Evolutionary conservation across 2,797 vertebrate genomes (phyloP).

Genomic region (Notolabrus celidotus): DNA sequence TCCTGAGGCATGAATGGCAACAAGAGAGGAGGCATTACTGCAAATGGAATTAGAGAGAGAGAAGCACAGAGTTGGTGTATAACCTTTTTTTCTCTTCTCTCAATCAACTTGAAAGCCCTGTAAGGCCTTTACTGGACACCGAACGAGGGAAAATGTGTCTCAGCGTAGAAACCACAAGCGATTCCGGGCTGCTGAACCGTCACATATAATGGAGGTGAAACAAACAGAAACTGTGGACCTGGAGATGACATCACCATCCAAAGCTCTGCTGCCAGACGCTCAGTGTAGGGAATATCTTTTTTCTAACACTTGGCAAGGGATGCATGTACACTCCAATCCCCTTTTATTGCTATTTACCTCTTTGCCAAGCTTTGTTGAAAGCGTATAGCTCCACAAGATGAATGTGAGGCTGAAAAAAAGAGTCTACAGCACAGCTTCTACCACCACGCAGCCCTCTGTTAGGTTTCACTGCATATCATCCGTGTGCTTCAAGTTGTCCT

Average conservation of each 20-base stretch:
- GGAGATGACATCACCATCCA: conserved; percentile 77
- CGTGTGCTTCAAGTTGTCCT: conserved; percentile 32
- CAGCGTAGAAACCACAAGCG: conserved; percentile 53
- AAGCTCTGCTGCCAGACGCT: conserved; percentile 71
- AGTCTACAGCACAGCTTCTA: conserved; percentile 29
- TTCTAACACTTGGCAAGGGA: conserved; percentile 75
- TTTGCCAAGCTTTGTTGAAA: conserved; percentile 76
- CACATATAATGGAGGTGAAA: conserved; percentile 73
- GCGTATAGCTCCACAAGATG: conserved; percentile 75
- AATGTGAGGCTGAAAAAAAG: conserved; percentile 68
- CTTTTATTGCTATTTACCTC: conserved; percentile 79
- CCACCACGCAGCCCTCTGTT: conserved; percentile 40
- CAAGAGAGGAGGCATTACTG: conserved; percentile 26
- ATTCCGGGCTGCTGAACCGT: conserved; percentile 67
- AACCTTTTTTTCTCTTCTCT: conserved; percentile 1
- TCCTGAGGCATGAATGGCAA: conserved; percentile 11
- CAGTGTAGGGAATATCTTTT: conserved; percentile 69
- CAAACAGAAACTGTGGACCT: conserved; percentile 76
- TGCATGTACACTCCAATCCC: conserved; percentile 68
- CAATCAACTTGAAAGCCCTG: conserved; percentile 33
- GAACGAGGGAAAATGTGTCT: conserved; percentile 70
- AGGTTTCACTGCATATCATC: conserved; percentile 49
- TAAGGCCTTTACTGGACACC: conserved; percentile 44
- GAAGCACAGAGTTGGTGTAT: conserved; percentile 27
- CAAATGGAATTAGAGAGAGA: conserved; percentile 19